A percentile compares a stretch with the other conserved stretches of the same genome.
Evolutionary conservation across 37 sponge, comb jelly and placozoan species (phyloP).

Genomic region (Mnemiopsis leidyi): DNA sequence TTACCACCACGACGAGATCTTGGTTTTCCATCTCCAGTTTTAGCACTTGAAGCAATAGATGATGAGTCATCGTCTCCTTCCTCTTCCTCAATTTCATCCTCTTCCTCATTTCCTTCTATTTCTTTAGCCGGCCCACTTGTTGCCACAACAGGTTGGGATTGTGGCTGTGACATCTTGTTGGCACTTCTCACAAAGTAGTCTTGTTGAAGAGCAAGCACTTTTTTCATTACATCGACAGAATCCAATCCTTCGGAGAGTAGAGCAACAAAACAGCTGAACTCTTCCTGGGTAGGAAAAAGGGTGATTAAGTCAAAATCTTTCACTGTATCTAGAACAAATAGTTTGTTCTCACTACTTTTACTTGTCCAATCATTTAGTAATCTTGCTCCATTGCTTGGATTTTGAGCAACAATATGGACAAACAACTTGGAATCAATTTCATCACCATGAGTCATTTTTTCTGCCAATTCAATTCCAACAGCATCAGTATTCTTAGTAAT

Average conservation of each 20-base stretch:
- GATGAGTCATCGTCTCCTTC: background rate
- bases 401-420: background rate
- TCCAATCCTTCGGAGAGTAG: background rate
- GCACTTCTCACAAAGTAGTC: background rate
- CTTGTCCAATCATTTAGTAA: background rate
- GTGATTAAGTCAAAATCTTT: background rate
- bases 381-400: background rate
- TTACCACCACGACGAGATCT: background rate
- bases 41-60: background rate
- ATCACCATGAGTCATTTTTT: background rate
- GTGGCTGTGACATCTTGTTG: background rate
- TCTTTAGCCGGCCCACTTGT: background rate
- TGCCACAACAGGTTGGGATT: background rate
- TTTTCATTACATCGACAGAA: conserved; percentile 36
- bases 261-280: conserved; percentile 6
- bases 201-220: conserved; percentile 33
- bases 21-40: background rate
- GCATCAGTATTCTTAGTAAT: background rate
- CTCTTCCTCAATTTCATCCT: background rate
- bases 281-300: background rate
- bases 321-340: background rate
- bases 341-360: background rate
- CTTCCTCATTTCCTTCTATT: background rate
- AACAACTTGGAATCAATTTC: background rate
- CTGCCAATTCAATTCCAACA: background rate